Conservation (phyloP, 2,113 vertebrate genomes). For the Beaufortia kweichowensis region DNA sequence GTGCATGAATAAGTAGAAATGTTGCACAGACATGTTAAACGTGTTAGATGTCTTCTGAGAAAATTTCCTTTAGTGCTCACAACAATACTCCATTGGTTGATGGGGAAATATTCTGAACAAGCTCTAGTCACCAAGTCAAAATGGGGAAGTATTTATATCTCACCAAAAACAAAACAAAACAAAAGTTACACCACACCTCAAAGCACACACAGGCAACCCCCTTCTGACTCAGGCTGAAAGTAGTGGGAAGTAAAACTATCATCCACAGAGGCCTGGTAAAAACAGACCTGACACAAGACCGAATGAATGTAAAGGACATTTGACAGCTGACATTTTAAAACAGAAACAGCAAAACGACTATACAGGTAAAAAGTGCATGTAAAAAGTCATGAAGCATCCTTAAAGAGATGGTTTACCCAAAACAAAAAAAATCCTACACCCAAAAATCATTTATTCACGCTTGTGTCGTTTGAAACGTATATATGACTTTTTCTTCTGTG, state of each 20-base stretch:
- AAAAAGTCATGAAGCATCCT: too few relatives aligned
- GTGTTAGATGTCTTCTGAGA: not conserved
- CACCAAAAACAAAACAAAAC: slow-evolving; percentile 1
- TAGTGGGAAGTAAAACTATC: not conserved
- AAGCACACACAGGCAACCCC: not conserved
- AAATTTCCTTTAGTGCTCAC: not conserved
- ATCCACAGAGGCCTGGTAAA: not conserved
- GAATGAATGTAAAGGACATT: not conserved
- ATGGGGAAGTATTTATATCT: not conserved
- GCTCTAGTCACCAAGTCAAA: not conserved
- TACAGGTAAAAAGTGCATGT: not conserved
- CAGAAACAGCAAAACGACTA: slow-evolving; percentile 5
- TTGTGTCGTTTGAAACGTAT: too few relatives aligned
- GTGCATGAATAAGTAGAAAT: not conserved
- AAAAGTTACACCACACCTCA: not conserved
- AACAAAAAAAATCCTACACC: too few relatives aligned
- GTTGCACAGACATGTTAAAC: slow-evolving; percentile 5
- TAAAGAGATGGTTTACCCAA: too few relatives aligned
- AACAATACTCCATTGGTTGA: not conserved
- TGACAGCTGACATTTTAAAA: not conserved
- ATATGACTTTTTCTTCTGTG: too few relatives aligned
- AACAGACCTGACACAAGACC: slow-evolving; percentile 5
- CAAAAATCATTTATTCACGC: too few relatives aligned
- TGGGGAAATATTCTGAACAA: not conserved
- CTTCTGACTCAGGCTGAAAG: not conserved